Evolutionary conservation across 23 tunicate genomes (phyloP), one percentile per base, ranked within the genome.

Genomic region (Corella eumyota): DNA sequence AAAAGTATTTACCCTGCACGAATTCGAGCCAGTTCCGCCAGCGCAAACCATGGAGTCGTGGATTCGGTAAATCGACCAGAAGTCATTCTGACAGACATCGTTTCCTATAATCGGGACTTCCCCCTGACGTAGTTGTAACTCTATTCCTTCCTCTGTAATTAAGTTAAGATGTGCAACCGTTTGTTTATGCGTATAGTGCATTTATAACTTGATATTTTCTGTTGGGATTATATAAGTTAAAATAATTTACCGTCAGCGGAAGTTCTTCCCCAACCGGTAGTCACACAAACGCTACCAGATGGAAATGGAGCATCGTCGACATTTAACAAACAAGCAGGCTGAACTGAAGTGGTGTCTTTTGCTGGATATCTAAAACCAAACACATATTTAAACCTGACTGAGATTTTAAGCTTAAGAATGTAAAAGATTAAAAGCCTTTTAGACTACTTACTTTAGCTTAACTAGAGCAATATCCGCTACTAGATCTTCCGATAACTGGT

Each of bases 201-300:
- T n/a, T n/a, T n/a, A n/a, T n/a, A n/a, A n/a, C n/a, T n/a, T n/a
- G n/a, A n/a, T n/a, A n/a, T n/a, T 40, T 15, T 30, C 13, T 19
- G 15, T 25, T 60, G 25, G 25, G 22, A 26, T 19, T 25, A 13
- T 26, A 27, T 7, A 6, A 19, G 19, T 60, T 9, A 26, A 6
- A 26, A 27, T 7, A 60, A 15, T 15, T 50, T 30, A 81, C 92
- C 69, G 34, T 61, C 54, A 38, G 69, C 27, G 17, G 53, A 34
- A 9, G 60, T 62, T 60, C 86, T 50, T 33, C 95, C 95, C 95
- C 95, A 86, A 25, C 95, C 95, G 38, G 95, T 78, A 15, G 77
- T 38, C 2, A 63, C 81, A 68, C 95, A 86, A 24, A 70, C 67
- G 38, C 72, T 32, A 19, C 86, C 86, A 0, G 83, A 50, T 55